These are phyloP conservation scores for Nasalis larvatus DNA, from an alignment of 2,113 vertebrate genomes.

Conservation along the genomic window DNA sequence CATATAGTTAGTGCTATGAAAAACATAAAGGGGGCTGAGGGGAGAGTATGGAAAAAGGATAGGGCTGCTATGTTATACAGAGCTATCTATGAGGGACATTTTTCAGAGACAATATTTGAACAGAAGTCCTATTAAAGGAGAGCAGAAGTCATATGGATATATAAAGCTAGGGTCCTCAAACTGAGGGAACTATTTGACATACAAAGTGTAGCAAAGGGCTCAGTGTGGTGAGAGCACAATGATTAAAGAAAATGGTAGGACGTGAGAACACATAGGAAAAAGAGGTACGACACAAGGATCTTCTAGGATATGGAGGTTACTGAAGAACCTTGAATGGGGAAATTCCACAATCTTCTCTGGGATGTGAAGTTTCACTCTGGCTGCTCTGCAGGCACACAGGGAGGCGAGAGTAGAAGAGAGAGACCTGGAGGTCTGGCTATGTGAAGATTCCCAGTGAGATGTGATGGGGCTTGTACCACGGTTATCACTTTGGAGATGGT, in stretches of 20 bases:
- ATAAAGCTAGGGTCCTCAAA: background rate
- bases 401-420: accelerated
- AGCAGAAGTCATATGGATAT: accelerated
- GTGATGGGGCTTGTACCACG: background rate
- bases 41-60: background rate
- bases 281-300: accelerated
- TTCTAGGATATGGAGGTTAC: background rate
- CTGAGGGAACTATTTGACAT: background rate
- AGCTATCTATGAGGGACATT: background rate
- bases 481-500: accelerated
- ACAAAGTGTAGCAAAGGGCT: background rate
- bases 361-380: background rate
- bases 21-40: background rate
- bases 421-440: background rate
- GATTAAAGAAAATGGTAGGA: background rate
- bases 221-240: background rate
- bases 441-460: background rate
- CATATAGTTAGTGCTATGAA: background rate
- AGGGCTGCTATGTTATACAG: background rate
- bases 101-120: background rate
- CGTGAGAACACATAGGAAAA: background rate
- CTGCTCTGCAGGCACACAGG: too few relatives aligned
- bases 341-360: background rate
- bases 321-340: too few relatives aligned
- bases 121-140: background rate